A percentile compares a stretch with the other conserved stretches of the same genome.
These are phyloP conservation scores for Luehdorfia chinensis DNA, from an alignment of 1,140 invertebrate species.

Conservation along the genomic window DNA sequence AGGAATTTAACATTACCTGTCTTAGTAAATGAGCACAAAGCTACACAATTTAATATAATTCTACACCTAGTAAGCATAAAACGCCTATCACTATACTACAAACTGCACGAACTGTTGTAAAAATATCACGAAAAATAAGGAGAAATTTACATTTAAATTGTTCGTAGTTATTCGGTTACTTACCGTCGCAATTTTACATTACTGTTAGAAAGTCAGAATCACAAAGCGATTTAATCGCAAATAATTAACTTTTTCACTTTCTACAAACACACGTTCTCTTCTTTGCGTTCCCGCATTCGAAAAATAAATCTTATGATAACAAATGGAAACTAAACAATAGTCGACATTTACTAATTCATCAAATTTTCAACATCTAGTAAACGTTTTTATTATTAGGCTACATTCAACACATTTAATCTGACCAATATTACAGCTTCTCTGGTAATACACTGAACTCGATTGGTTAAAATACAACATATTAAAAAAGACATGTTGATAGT, in stretches of 20 bases:
- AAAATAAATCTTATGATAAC: constrained; percentile 6
- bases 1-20: too few relatives aligned
- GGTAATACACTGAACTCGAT: too few relatives aligned
- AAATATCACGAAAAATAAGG: neutral
- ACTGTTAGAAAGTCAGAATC: constrained; percentile 9
- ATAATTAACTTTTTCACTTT: constrained; percentile 9
- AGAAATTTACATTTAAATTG: constrained; percentile 11
- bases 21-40: too few relatives aligned
- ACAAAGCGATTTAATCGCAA: constrained; percentile 5
- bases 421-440: constrained; percentile 11
- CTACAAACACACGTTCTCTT: constrained; percentile 10
- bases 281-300: neutral
- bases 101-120: neutral
- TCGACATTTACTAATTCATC: too few relatives aligned
- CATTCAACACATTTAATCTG: neutral
- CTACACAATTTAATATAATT: too few relatives aligned
- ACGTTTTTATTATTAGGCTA: too few relatives aligned
- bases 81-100: too few relatives aligned
- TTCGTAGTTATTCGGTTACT: neutral
- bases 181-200: constrained; percentile 15
- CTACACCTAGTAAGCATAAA: too few relatives aligned
- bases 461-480: constrained; percentile 6
- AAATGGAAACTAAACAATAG: neutral
- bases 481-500: constrained; percentile 1
- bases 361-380: too few relatives aligned